These are phyloP conservation scores for Erpobdella octoculata DNA, from an alignment of 2,888 invertebrate species.

Conservation along the genomic window DNA sequence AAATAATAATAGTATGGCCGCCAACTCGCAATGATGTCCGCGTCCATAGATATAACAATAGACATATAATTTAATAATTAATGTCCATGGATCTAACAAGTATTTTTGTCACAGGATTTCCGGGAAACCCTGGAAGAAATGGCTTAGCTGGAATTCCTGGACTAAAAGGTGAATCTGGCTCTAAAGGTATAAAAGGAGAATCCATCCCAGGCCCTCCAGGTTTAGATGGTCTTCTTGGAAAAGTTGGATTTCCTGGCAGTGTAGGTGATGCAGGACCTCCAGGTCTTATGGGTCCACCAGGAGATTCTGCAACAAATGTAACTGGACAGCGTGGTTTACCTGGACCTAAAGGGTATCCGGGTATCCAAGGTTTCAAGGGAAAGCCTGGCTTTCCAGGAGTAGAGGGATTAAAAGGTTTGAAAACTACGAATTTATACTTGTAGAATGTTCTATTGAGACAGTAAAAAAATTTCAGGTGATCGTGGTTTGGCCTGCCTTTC, in stretches of 20 bases:
- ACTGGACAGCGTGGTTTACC: neutral
- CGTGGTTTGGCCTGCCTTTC: slow-evolving; percentile 3
- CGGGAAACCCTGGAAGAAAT: neutral
- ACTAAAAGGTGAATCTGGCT: slow-evolving; percentile 27
- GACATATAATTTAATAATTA: no score
- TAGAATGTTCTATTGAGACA: neutral
- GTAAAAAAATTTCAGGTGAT: neutral
- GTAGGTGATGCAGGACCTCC: slow-evolving; percentile 10
- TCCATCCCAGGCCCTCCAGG: slow-evolving; percentile 8
- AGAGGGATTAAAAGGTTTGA: slow-evolving; percentile 16
- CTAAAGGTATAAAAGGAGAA: slow-evolving; percentile 20
- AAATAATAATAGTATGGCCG: no score
- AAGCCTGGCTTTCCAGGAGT: slow-evolving; percentile 14
- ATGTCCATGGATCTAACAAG: no score
- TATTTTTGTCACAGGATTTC: no score
- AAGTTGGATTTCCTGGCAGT: neutral
- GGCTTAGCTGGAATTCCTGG: neutral
- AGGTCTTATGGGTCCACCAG: slow-evolving; percentile 10
- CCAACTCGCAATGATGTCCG: no score
- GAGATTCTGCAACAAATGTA: neutral
- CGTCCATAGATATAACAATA: no score
- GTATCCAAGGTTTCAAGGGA: slow-evolving; percentile 28
- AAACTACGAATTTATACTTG: neutral
- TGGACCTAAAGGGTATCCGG: slow-evolving; percentile 9
- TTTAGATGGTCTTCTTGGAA: slow-evolving; percentile 6